These are phyloP conservation scores for Diarsia rubi DNA, from an alignment of 2,888 invertebrate genomes.

Conservation along the genomic window DNA sequence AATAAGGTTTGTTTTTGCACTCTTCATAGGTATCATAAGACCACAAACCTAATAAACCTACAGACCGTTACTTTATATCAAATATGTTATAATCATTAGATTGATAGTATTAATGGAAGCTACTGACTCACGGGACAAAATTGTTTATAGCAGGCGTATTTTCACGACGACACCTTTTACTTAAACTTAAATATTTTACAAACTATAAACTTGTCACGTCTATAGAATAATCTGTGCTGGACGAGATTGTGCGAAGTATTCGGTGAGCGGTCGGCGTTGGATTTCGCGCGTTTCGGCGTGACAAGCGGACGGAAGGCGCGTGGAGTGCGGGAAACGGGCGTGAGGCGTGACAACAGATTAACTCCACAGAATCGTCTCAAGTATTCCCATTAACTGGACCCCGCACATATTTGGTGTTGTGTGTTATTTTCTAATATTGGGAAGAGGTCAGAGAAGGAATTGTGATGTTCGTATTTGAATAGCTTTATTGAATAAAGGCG, in stretches of 20 bases:
- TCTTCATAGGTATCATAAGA: too few relatives aligned
- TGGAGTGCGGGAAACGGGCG: conserved; percentile 19
- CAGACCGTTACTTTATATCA: too few relatives aligned
- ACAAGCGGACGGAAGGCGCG: conserved; percentile 30
- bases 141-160: not conserved
- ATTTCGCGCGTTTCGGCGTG: conserved; percentile 52
- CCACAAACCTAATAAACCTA: too few relatives aligned
- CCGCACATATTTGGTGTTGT: conserved; percentile 25
- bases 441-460: conserved; percentile 1
- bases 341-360: conserved; percentile 50
- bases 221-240: conserved; percentile 40
- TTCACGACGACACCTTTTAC: not conserved
- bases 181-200: not conserved
- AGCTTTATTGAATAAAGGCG: not conserved
- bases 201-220: conserved; percentile 19
- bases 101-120: not conserved
- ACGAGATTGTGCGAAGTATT: conserved; percentile 51
- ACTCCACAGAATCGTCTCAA: conserved; percentile 53
- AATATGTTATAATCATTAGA: not conserved
- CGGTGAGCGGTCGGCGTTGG: conserved; percentile 46
- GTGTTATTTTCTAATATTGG: conserved; percentile 37
- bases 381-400: conserved; percentile 59
- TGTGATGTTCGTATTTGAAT: conserved; percentile 4
- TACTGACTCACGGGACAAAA: not conserved
- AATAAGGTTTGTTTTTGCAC: too few relatives aligned